These are phyloP conservation scores for Neomonachus schauinslandi DNA, from an alignment of 2,113 vertebrate species.

Conservation along the genomic window DNA sequence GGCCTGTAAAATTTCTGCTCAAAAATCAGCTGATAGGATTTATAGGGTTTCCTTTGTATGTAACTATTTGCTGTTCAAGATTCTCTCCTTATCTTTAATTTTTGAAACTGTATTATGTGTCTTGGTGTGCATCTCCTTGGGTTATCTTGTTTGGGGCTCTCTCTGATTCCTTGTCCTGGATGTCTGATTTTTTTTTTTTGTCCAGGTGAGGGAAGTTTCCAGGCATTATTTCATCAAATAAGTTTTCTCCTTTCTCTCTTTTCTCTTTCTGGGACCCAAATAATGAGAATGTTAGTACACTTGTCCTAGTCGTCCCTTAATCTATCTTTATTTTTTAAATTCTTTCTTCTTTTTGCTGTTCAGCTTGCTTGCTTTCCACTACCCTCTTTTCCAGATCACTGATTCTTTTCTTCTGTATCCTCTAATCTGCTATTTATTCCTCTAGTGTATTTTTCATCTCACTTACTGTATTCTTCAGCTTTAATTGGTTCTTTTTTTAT, in stretches of 20 bases:
- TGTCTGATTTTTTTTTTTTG: background rate
- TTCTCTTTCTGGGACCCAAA: background rate
- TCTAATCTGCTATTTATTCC: background rate
- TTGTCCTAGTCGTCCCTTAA: background rate
- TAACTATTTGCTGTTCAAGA: background rate
- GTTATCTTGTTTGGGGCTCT: background rate
- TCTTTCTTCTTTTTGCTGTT: background rate
- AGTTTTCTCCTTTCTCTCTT: background rate
- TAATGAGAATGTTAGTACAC: background rate
- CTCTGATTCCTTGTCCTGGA: background rate
- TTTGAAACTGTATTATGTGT: background rate
- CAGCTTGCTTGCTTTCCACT: background rate
- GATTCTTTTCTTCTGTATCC: background rate
- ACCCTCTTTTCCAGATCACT: background rate
- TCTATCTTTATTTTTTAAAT: background rate
- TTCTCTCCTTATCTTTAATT: background rate
- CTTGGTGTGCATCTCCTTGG: background rate
- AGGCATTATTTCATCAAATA: background rate
- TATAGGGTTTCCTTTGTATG: background rate
- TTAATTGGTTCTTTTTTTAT: background rate
- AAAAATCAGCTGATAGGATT: background rate
- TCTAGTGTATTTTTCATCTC: background rate
- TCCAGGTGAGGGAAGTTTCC: background rate
- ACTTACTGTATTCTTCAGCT: background rate
- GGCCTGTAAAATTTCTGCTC: background rate